Evolutionary conservation across 2,113 vertebrate genomes (phyloP), one percentile per base, ranked within the genome.

Genomic region (Grantiella picta): DNA sequence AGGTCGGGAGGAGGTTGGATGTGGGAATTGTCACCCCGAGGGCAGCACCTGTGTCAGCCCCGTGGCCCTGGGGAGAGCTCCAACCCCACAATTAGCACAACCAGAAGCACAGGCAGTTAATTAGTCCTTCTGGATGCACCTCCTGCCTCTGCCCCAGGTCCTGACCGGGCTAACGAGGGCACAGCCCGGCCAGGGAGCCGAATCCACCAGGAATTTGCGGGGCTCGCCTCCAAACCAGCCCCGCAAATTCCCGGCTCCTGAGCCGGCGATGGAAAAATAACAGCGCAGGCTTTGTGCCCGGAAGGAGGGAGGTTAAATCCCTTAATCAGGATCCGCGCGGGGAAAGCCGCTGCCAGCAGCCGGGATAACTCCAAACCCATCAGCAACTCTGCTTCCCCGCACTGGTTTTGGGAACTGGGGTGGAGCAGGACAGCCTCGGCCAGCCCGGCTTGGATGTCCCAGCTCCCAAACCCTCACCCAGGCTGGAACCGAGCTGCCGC

Each of bases 1-100:
- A 40, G 6, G 21, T 5, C 0, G 2, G 54, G 38, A n/a, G 17
- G 20, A 75, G 31, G 56, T 38, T 0, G 1, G 7, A 45, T 20
- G 36, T 1, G 4, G 72, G 60, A 78, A 49, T 3, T 23, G 49
- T 27, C 70, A n/a, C 47, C 75, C 38, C 7, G 1, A 19, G 28
- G 61, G 33, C 68, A n/a, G 33, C 4, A 1, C 16, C 29, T 33
- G 63, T 3, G 53, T 22, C 64, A 21, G 10, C 17, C 23, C 53
- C 1, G 11, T 0, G 28, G 13, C 33, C 36, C 47, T 0, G 2
- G 11, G 35, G 53, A 44, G 3, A 27, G 33, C 12, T 20, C 2
- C 1, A 68, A 23, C 2, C 14, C 64, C 5, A 0, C 35, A 9
- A 56, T 45, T 40, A 50, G 6, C 50, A 13, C 3, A 5, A 5